Conservation (phyloP, 2,888 invertebrate genomes). For the Muschampia plurimacula region DNA sequence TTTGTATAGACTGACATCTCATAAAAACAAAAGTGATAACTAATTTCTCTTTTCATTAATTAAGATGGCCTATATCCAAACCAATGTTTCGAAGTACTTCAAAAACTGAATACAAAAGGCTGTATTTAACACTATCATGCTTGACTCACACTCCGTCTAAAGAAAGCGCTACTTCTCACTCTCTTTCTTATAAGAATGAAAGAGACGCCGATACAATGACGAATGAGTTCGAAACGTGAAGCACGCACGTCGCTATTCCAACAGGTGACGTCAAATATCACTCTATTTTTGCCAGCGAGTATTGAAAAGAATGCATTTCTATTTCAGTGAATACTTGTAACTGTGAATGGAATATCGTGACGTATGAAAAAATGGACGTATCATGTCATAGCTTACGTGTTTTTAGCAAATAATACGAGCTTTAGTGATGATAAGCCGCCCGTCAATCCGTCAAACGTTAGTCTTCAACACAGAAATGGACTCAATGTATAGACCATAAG, state of each 20-base stretch:
- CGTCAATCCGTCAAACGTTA: not conserved
- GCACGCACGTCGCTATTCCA: slow-evolving; percentile 6
- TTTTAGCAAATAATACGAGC: not conserved
- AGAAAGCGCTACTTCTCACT: slow-evolving; percentile 15
- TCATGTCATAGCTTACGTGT: not conserved
- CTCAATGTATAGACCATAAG: too few relatives aligned
- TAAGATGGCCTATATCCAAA: too few relatives aligned
- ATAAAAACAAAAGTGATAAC: too few relatives aligned
- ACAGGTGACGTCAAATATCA: slow-evolving; percentile 29
- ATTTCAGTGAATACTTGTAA: slow-evolving; percentile 16
- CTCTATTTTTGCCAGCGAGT: slow-evolving; percentile 29
- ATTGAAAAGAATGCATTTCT: slow-evolving; percentile 31
- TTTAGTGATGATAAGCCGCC: not conserved
- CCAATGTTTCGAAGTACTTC: too few relatives aligned
- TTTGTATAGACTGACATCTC: too few relatives aligned
- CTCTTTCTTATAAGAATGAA: slow-evolving; percentile 3
- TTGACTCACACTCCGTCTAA: slow-evolving; percentile 27
- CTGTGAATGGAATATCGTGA: slow-evolving; percentile 25
- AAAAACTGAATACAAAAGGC: not conserved
- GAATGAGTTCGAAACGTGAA: slow-evolving; percentile 24
- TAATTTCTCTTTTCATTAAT: too few relatives aligned
- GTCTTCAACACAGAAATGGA: not conserved
- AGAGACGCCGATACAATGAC: slow-evolving; percentile 23
- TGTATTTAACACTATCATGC: slow-evolving; percentile 26
- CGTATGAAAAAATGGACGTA: slow-evolving; percentile 5